A percentile compares a stretch with the other conserved stretches of the same genome.
phyloP scores from a whole-genome alignment of 2,888 invertebrate genomes.

The Amphimallon solstitiale region DNA sequence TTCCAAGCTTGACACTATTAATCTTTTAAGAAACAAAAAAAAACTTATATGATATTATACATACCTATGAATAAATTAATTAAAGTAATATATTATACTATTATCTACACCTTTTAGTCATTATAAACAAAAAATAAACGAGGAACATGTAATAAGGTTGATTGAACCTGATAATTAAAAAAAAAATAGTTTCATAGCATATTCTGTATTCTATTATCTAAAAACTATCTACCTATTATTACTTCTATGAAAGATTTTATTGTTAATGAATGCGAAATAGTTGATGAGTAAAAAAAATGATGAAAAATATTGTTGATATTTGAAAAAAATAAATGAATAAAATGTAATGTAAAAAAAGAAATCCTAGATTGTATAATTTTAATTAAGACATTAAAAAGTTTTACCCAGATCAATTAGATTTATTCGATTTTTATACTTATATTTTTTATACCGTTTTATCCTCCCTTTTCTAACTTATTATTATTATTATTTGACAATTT shows the following conservation, averaged over 20 bases:
- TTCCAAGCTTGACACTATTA: slow-evolving; percentile 56
- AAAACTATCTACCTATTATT: slow-evolving; percentile 19
- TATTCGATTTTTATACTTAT: no score
- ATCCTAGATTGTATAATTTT: slow-evolving; percentile 27
- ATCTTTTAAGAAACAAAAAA: slow-evolving; percentile 48
- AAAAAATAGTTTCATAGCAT: slow-evolving; percentile 49
- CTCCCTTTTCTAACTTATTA: no score
- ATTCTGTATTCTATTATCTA: slow-evolving; percentile 49
- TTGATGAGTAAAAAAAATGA: slow-evolving; percentile 14
- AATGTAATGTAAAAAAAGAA: slow-evolving; percentile 49
- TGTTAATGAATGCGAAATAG: slow-evolving; percentile 47
- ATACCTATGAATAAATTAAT: slow-evolving; percentile 19
- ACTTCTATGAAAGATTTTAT: slow-evolving; percentile 40
- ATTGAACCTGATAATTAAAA: slow-evolving; percentile 16
- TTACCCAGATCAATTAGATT: slow-evolving; percentile 1
- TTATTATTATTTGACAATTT: no score
- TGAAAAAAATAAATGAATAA: slow-evolving; percentile 12
- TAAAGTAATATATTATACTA: slow-evolving; percentile 24
- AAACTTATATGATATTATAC: slow-evolving; percentile 42
- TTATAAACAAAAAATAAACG: slow-evolving; percentile 9
- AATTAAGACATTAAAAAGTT: slow-evolving; percentile 26
- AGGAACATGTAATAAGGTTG: slow-evolving; percentile 23
- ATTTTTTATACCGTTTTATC: no score
- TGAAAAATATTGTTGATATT: slow-evolving; percentile 51
- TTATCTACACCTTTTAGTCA: slow-evolving; percentile 51